Percentiles rank a stretch among this genome's conserved stretches.
These are phyloP conservation scores for Cosmia pyralina DNA, from an alignment of 2,888 invertebrate species.

Conservation along the genomic window DNA sequence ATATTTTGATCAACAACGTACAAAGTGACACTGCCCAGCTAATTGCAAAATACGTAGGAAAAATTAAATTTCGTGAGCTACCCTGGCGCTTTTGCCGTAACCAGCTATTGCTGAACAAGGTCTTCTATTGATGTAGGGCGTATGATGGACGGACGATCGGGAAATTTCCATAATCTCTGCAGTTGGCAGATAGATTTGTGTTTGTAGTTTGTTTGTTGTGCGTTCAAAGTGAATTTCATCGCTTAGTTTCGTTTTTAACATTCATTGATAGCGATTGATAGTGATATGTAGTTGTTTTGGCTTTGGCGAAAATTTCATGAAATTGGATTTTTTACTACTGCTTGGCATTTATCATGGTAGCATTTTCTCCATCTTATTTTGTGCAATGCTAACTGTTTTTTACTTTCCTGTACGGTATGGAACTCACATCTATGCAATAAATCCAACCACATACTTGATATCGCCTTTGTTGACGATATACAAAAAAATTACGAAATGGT, in stretches of 20 bases:
- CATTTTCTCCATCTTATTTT: no score
- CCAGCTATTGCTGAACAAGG: slow-evolving; percentile 24
- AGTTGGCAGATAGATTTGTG: slow-evolving; percentile 34
- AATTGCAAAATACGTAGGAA: no score
- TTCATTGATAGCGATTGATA: neutral
- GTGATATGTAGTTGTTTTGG: no score
- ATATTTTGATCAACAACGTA: no score
- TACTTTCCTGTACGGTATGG: neutral
- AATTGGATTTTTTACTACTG: neutral
- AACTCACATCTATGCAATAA: no score
- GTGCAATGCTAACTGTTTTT: no score
- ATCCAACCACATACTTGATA: no score
- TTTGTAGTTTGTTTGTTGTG: slow-evolving; percentile 1
- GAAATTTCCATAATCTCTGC: slow-evolving; percentile 37
- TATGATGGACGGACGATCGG: slow-evolving; percentile 11
- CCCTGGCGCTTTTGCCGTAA: neutral
- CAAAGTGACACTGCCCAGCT: no score
- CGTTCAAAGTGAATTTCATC: slow-evolving; percentile 5
- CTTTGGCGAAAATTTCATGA: neutral
- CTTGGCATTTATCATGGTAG: no score
- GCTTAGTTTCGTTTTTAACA: neutral
- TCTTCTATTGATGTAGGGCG: slow-evolving; percentile 7
- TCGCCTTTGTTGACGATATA: no score
- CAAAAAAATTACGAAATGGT: no score
- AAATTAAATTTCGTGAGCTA: no score